These are phyloP conservation scores for Taenaris catops DNA, from an alignment of 2,888 invertebrate genomes.

Conservation along the genomic window DNA sequence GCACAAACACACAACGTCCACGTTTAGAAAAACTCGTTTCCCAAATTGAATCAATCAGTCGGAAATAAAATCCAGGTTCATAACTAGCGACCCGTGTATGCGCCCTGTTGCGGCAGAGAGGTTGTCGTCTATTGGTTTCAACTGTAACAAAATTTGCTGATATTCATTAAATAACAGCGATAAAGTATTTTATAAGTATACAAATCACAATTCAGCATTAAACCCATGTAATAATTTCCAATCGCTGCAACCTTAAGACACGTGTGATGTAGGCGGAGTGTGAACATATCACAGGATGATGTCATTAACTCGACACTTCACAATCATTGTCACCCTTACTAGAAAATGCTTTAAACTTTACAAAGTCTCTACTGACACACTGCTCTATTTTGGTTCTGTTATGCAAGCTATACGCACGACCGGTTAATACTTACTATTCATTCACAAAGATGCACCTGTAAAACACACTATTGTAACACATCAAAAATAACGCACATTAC, in stretches of 20 bases:
- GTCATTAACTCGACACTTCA: slow-evolving; percentile 57
- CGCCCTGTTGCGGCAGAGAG: too few relatives aligned
- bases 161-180: too few relatives aligned
- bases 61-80: too few relatives aligned
- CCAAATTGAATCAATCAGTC: too few relatives aligned
- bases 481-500: slow-evolving; percentile 18
- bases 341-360: slow-evolving; percentile 26
- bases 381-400: slow-evolving; percentile 42
- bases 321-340: slow-evolving; percentile 50
- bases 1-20: too few relatives aligned
- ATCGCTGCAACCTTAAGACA: slow-evolving; percentile 41
- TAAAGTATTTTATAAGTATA: too few relatives aligned
- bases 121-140: too few relatives aligned
- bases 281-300: slow-evolving; percentile 60
- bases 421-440: slow-evolving; percentile 44
- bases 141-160: too few relatives aligned
- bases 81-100: too few relatives aligned
- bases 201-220: too few relatives aligned
- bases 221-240: slow-evolving; percentile 19
- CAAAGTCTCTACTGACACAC: slow-evolving; percentile 45
- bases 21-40: too few relatives aligned
- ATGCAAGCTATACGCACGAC: slow-evolving; percentile 44
- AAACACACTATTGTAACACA: slow-evolving; percentile 1
- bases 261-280: slow-evolving; percentile 66
- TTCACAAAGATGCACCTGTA: slow-evolving; percentile 51